These are phyloP conservation scores for Heliconius hewitsoni DNA, from an alignment of 1,140 invertebrate genomes.

Conservation along the genomic window DNA sequence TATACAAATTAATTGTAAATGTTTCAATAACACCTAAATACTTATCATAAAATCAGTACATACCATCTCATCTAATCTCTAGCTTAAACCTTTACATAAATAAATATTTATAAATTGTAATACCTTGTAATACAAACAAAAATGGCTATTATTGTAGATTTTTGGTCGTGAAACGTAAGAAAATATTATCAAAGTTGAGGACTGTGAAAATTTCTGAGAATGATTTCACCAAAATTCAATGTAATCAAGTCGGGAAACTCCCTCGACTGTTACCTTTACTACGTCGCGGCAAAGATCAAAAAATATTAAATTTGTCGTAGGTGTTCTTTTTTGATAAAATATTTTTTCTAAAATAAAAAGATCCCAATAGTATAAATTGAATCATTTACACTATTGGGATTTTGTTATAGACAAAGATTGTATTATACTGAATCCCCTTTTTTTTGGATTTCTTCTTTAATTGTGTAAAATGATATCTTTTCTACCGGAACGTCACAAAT, in stretches of 20 bases:
- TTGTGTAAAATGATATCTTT: too few relatives aligned
- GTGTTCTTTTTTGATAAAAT: neutral
- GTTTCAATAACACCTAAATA: too few relatives aligned
- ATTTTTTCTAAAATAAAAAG: neutral
- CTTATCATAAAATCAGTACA: too few relatives aligned
- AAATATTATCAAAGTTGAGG: slow-evolving; percentile 30
- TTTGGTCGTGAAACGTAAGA: slow-evolving; percentile 5
- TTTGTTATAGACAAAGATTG: too few relatives aligned
- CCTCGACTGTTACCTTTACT: slow-evolving; percentile 24
- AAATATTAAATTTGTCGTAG: neutral
- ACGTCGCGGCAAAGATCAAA: slow-evolving; percentile 22
- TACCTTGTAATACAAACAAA: neutral
- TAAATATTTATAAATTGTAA: neutral
- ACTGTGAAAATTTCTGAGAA: slow-evolving; percentile 35
- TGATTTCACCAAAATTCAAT: slow-evolving; percentile 45
- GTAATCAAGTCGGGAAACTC: slow-evolving; percentile 45
- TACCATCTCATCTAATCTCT: too few relatives aligned
- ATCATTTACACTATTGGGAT: too few relatives aligned
- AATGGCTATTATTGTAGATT: neutral
- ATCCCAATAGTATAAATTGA: too few relatives aligned
- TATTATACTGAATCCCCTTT: too few relatives aligned
- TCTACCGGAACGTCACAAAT: too few relatives aligned
- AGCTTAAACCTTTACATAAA: too few relatives aligned
- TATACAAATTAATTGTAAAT: too few relatives aligned
- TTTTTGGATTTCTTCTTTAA: too few relatives aligned